Percentiles rank a stretch among this genome's conserved stretches.
Evolutionary conservation across 2,113 vertebrate species (phyloP).

Genomic region (Labeo catla): DNA sequence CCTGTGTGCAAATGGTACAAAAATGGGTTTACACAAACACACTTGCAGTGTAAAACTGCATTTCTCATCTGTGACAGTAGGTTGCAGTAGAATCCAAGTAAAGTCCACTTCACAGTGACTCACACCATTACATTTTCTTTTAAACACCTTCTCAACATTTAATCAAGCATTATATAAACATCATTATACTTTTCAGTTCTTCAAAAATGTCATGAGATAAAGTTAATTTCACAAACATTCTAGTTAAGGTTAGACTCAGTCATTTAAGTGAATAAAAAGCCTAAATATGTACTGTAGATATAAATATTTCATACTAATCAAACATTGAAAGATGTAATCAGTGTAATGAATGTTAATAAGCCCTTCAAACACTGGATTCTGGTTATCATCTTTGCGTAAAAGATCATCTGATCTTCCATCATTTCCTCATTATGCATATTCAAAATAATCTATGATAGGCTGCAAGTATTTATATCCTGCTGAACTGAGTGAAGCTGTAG

Average conservation of each 20-base stretch:
- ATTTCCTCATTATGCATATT: conserved; percentile 6
- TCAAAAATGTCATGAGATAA: neutral
- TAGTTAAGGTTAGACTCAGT: neutral
- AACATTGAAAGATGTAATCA: neutral
- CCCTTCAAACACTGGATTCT: neutral
- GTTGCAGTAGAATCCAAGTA: neutral
- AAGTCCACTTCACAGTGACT: neutral
- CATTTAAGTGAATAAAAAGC: neutral
- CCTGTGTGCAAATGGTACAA: neutral
- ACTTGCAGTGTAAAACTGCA: neutral
- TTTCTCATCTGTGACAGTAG: conserved; percentile 2
- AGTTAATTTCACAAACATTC: neutral
- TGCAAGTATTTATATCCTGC: conserved; percentile 3
- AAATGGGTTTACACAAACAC: neutral
- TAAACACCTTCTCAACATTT: neutral
- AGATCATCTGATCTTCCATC: neutral
- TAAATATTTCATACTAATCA: neutral
- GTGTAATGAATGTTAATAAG: neutral
- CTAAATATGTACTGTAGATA: neutral
- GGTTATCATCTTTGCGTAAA: neutral
- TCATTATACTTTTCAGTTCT: neutral
- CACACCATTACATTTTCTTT: neutral
- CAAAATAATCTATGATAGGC: neutral
- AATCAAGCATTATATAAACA: neutral
- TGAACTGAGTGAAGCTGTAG: neutral